Base-by-base conservation (phyloP, 1,140 invertebrate species). In the Drosophila virilis region DNA sequence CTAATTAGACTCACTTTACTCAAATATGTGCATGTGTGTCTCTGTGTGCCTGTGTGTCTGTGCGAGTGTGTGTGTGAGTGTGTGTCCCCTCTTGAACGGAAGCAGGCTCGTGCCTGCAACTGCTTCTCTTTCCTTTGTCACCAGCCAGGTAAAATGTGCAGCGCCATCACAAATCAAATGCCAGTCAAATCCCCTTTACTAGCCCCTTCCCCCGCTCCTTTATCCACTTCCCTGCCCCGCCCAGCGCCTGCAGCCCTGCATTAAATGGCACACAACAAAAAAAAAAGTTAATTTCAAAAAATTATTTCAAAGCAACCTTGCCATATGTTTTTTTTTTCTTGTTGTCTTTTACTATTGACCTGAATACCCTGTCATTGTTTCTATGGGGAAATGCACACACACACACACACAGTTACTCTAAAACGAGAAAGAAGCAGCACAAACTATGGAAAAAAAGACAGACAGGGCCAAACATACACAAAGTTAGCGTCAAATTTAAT, bases 261-360 rank as follows among this genome's bases (percentile, higher is more conserved):
- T 46, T 51, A 75, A 75, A 80, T 57, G 61, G 22, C 67, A 74
- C 33, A 42, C 22, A 28, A 74, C 33, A 42, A 4, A 28, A 6
- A 45, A 67, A 78, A 83, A 85, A 85, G 82, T 81, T 84, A 86
- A 84, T 86, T 84, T 84, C 66, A 62, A 80, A 78, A 78, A 80
- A 86, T 85, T 66, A 78, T 85, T 86, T 86, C 70, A 80, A 80
- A 86, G 68, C 78, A 86, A 86, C 82, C 82, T 86, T 86, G 82
- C 83, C 82, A 86, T 86, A 86, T 86, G 78, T 57, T 43, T 7
- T 17, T 43, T 7, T 17, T 17, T 46, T 46, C 52, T 81, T 86
- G 78, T 86, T 86, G 78, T 86, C 78, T 86, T 86, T 86, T 78
- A 86, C 62, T 86, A 86, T 86, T 86, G 82, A 86, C 82, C 82